phyloP scores from a whole-genome alignment of 2,888 invertebrate genomes.

The Pachycephus smyrnensis region DNA sequence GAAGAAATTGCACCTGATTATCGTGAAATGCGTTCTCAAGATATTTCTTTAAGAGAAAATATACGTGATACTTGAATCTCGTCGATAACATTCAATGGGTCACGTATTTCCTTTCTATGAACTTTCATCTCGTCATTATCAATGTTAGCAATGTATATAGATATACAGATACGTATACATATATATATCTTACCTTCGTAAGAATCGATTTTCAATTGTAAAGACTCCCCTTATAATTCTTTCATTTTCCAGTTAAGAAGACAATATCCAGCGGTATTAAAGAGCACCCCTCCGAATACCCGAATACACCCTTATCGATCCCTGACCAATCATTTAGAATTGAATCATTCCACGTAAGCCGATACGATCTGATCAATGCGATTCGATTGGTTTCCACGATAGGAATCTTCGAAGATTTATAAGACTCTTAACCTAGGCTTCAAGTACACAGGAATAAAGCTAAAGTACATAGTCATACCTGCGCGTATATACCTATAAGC shows the following conservation, averaged over 20 bases:
- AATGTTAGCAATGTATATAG: background rate
- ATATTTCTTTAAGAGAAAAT: background rate
- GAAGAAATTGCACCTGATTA: background rate
- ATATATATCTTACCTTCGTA: background rate
- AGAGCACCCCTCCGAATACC: background rate
- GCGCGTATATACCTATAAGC: background rate
- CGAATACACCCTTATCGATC: background rate
- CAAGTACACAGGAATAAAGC: background rate
- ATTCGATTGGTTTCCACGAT: background rate
- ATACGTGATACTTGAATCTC: background rate
- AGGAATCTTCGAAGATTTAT: background rate
- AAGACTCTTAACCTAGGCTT: background rate
- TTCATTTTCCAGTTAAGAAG: background rate
- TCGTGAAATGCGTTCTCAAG: background rate
- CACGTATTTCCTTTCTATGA: background rate
- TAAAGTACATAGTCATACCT: background rate
- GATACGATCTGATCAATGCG: background rate
- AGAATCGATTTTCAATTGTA: background rate
- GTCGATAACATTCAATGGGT: background rate
- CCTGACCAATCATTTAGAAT: background rate
- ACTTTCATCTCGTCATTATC: background rate
- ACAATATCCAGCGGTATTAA: background rate
- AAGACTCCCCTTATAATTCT: background rate
- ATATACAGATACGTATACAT: background rate
- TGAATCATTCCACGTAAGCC: too few species aligned